phyloP scores from a whole-genome alignment of 2,113 vertebrate species.

The Osmerus mordax region DNA sequence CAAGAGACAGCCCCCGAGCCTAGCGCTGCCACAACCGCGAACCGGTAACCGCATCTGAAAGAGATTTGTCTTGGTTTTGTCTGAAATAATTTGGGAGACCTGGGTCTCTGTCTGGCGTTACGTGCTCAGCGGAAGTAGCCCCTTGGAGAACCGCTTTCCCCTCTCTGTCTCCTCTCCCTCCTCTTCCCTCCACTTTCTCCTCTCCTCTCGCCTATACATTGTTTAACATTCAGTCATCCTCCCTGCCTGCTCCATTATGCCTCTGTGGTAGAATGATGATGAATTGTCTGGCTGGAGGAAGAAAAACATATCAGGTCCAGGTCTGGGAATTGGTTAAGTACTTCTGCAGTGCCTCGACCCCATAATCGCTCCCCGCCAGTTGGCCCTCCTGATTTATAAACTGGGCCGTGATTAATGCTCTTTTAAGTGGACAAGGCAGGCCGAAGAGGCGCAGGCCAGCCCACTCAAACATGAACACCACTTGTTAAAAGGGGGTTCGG shows the following conservation, averaged over 20 bases:
- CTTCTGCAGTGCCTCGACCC: constrained; percentile 84
- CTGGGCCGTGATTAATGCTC: constrained; percentile 92
- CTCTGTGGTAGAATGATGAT: constrained; percentile 86
- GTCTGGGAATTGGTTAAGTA: constrained; percentile 95
- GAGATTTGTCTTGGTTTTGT: constrained; percentile 72
- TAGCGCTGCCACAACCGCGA: constrained; percentile 30
- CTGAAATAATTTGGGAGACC: constrained; percentile 69
- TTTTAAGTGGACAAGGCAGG: constrained; percentile 93
- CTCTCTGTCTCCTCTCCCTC: constrained; percentile 9
- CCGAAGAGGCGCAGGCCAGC: constrained; percentile 74
- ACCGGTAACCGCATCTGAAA: constrained; percentile 56
- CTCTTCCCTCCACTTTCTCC: constrained; percentile 21
- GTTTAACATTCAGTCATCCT: constrained; percentile 69
- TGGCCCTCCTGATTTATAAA: constrained; percentile 94
- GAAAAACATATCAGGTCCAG: constrained; percentile 79
- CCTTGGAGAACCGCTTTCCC: constrained; percentile 54
- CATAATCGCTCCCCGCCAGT: constrained; percentile 80
- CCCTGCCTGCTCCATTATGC: constrained; percentile 79
- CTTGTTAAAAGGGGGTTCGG: constrained; percentile 56
- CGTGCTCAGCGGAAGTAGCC: constrained; percentile 56
- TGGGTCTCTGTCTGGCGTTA: constrained; percentile 65
- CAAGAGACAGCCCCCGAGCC: constrained; percentile 32
- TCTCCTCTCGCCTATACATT: constrained; percentile 41
- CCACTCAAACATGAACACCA: constrained; percentile 77
- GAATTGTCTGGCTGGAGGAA: constrained; percentile 83